Evolutionary conservation across 2,797 vertebrate genomes (phyloP), one percentile per base, ranked within the genome.

Genomic region (Falco columbarius): DNA sequence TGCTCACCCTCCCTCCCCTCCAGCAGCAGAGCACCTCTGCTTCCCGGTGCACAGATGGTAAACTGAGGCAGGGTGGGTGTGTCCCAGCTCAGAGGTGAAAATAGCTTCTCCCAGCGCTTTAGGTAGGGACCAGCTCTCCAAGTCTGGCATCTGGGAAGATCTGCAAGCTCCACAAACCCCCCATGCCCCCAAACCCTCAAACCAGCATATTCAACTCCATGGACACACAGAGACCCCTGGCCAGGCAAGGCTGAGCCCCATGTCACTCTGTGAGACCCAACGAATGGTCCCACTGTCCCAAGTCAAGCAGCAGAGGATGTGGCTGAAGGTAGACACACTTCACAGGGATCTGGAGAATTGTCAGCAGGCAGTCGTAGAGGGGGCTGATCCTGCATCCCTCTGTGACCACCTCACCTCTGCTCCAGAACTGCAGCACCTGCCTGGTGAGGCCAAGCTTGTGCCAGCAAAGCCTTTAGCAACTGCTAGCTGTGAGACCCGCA

Each of bases 401-500:
- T 71, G 68, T 0, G 0, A 22, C 14, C 0, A 0, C 29, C 27
- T 90, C 70, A 72, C 65, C 83, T 54, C 26, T 89, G 86, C 58
- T 86, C 88, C 34, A 75, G 82, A 83, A 10, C 3, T 47, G 73
- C 76, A 65, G 65, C 56, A 49, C 27, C 36, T 0, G 0, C 34
- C 20, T 19, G 52, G 16, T 1, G 0, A 72, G 51, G 66, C 76
- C 62, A 55, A n/a, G 34, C 36, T 4, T 8, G 34, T 72, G 80
- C 75, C 88, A 93, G 65, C 34, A 83, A 61, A 71, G 36, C 36
- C 79, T 90, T 66, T 66, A 81, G 72, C 80, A 81, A 22, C 8
- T 2, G 0, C 9, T 9, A 21, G 12, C 73, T 3, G 0, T 0
- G 12, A 89, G 68, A 23, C 4, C 30, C 0, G 1, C 15, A 56